Base-by-base conservation (phyloP, 2,113 vertebrate species). In the Rousettus leschenaultii region DNA sequence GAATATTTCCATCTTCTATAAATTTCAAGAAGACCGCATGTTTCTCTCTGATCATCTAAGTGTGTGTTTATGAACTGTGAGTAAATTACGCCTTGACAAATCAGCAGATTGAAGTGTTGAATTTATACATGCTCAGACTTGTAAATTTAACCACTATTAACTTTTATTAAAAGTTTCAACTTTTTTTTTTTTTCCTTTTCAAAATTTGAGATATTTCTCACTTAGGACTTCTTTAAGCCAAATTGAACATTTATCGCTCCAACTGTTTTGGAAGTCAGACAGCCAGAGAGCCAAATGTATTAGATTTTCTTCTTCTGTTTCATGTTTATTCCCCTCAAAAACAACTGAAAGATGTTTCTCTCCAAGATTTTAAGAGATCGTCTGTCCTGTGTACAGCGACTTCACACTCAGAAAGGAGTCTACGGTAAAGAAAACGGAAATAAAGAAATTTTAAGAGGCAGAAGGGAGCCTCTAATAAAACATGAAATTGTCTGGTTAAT, bases 21-120 rank as follows among this genome's bases (percentile, higher is more conserved):
- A 77, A 88, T 88, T 78, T 97, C n/a, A 83, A 90, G 80, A 91
- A 83, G 92, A 89, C 26, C 71, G 89, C 55, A 43, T 91, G 63
- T 86, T 92, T 86, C 68, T 92, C 84, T 89, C 63, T 51, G 75
- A 96, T 33, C 57, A 86, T 92, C 65, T 89, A 79, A 77, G 13
- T 51, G 45, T 51, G 68, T 89, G 89, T 98, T 97, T 96, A 97
- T 80, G 89, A 92, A 94, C 90, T 96, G 68, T 90, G 91, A 96
- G 88, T 94, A 93, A 96, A 94, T 97, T 92, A 91, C 5, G 35
- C 66, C 38, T 95, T 93, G 61, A 57, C 94, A 97, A 97, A 96
- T 98, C 91, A 97, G 73, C 85, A 83, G 40, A 91, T 53, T 70
- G 35, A 93, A 93, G 85, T 85, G 82, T 75, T 89, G 63, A 95